Evolutionary conservation across 2,888 invertebrate genomes (phyloP).

Genomic region (Elysia crispata): DNA sequence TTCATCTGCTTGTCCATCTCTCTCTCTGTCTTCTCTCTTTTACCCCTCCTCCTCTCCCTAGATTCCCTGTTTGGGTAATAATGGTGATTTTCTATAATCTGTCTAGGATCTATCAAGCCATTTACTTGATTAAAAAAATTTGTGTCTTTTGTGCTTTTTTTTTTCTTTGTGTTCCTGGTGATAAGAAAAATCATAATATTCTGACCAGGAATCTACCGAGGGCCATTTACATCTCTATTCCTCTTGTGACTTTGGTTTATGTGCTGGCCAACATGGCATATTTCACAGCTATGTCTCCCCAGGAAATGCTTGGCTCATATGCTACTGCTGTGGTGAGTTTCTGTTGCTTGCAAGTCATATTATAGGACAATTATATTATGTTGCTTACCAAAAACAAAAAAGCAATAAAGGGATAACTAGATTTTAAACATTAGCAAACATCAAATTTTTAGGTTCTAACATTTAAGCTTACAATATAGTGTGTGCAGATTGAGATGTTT

Average conservation of each 20-base stretch:
- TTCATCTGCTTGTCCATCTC: too few species aligned
- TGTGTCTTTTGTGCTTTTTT: background rate
- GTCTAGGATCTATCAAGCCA: background rate
- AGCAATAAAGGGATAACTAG: background rate
- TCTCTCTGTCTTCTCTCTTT: too few species aligned
- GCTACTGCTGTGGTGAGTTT: slow-evolving; percentile 91
- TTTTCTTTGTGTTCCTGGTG: too few species aligned
- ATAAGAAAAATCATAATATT: too few species aligned
- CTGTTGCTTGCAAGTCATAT: too few species aligned
- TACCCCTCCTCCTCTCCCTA: too few species aligned
- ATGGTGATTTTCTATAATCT: too few species aligned
- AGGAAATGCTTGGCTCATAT: slow-evolving; percentile 87
- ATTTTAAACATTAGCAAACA: background rate
- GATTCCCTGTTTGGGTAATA: too few species aligned
- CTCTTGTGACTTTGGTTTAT: slow-evolving; percentile 92
- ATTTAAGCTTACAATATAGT: background rate
- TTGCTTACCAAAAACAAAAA: background rate
- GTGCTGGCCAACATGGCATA: slow-evolving; percentile 94
- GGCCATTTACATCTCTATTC: slow-evolving; percentile 95
- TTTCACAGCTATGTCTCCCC: slow-evolving; percentile 89
- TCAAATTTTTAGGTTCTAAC: background rate
- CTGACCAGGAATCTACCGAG: slow-evolving; percentile 90
- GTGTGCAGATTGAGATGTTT: too few species aligned
- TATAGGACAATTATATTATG: too few species aligned
- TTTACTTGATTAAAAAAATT: background rate